Conservation (phyloP, 2,797 vertebrate species). For the Tamandua tetradactyla region DNA sequence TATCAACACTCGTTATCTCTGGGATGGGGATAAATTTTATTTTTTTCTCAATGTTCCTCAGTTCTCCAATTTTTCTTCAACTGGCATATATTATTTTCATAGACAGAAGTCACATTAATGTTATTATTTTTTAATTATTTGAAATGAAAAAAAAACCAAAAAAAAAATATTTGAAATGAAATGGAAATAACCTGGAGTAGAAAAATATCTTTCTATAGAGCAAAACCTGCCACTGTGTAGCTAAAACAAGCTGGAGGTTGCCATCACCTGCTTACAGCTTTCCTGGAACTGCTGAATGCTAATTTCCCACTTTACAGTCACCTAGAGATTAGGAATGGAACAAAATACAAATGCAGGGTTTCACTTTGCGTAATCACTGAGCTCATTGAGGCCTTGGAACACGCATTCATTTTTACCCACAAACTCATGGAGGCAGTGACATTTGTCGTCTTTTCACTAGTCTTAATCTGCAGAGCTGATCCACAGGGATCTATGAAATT, state of each 20-base stretch:
- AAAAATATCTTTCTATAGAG: neutral
- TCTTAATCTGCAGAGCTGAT: neutral
- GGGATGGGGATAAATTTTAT: neutral
- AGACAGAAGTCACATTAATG: neutral
- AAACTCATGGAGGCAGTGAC: neutral
- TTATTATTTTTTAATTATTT: neutral
- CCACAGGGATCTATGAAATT: neutral
- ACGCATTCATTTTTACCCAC: neutral
- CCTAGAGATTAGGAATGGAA: slow-evolving; percentile 55
- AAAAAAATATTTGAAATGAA: neutral
- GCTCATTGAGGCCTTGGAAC: neutral
- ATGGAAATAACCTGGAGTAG: neutral
- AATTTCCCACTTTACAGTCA: slow-evolving; percentile 40
- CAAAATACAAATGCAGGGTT: slow-evolving; percentile 42
- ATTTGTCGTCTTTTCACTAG: neutral
- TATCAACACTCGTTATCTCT: neutral
- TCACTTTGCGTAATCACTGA: slow-evolving; percentile 54
- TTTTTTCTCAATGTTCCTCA: neutral
- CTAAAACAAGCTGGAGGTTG: too few relatives aligned
- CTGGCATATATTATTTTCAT: neutral
- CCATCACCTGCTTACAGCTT: neutral
- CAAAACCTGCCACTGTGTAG: neutral
- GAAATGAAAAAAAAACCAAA: too few relatives aligned
- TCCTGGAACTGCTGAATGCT: slow-evolving; percentile 14
- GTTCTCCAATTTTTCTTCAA: slow-evolving; percentile 26